Evolutionary conservation across 2,797 vertebrate genomes (phyloP).

Genomic region (Siniperca obscura): DNA sequence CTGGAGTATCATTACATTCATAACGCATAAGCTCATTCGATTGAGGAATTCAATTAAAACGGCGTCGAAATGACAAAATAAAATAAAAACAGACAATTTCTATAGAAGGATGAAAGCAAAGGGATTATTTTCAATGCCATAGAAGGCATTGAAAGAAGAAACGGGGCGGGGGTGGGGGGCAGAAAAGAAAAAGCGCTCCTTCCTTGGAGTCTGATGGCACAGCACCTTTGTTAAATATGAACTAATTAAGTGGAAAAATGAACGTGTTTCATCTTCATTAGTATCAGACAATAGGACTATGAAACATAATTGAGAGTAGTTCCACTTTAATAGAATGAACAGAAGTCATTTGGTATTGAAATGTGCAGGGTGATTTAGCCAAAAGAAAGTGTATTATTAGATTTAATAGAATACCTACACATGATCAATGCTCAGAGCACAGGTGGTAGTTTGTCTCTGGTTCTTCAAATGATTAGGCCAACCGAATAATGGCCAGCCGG

Average conservation of each 20-base stretch:
- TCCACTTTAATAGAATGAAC: constrained; percentile 82
- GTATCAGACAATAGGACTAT: constrained; percentile 82
- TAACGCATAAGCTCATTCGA: constrained; percentile 48
- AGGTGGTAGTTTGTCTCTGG: constrained; percentile 79
- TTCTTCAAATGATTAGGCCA: constrained; percentile 76
- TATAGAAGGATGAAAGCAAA: constrained; percentile 67
- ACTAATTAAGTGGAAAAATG: constrained; percentile 85
- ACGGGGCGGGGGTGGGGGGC: not conserved
- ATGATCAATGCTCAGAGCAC: constrained; percentile 78
- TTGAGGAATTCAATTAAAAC: constrained; percentile 74
- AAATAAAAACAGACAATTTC: constrained; percentile 31
- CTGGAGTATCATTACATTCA: constrained; percentile 48
- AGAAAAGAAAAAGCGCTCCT: constrained; percentile 30
- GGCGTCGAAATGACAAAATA: constrained; percentile 16
- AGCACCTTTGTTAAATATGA: constrained; percentile 86
- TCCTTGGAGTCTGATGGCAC: constrained; percentile 76
- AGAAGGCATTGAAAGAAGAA: constrained; percentile 39
- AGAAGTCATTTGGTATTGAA: constrained; percentile 81
- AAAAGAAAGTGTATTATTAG: constrained; percentile 81
- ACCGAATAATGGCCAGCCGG: constrained; percentile 74
- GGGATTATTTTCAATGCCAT: constrained; percentile 73
- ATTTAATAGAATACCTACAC: constrained; percentile 79
- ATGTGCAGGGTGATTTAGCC: constrained; percentile 73
- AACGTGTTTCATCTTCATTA: constrained; percentile 87
- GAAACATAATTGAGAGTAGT: constrained; percentile 84